Base-by-base conservation (phyloP, 2,113 vertebrate species). In the Terrapene triunguis region DNA sequence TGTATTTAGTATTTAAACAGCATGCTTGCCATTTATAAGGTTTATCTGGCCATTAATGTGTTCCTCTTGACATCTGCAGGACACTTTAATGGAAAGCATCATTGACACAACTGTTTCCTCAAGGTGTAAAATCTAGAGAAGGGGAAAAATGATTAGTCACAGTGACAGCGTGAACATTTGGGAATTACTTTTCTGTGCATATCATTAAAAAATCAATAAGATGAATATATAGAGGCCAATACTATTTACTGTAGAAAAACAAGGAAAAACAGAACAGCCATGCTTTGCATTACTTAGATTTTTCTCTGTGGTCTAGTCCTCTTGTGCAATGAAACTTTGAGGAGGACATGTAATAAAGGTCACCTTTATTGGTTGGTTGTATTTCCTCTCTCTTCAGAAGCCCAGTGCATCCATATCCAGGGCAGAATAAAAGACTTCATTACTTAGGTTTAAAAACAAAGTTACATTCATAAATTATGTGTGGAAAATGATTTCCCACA, bases 111-210 rank as follows among this genome's bases (percentile, higher is more conserved):
- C 95, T 98, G 91, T 98, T 99, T 99, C 96, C 97, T 98, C 92
- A 93, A 98, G 97, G 94, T 98, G 91, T 98, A 97, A 98, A 99
- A 98, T 98, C 97, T 96, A 98, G 95, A 95, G 92, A 97, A 97
- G 94, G 47, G 93, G 95, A 98, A 98, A 98, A 98, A 98, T 98
- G 97, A 99, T 99, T 99, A 99, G 98, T 99, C 98, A 98, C 96
- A 89, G 96, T 98, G 98, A 99, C 98, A 99, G 98, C 97, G 95
- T 93, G 96, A 98, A 98, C 96, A 95, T 97, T 98, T 98, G 98
- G 98, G 98, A 99, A 99, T 99, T 98, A 98, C 98, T 99, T 99
- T 99, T 98, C 97, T 98, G 97, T 99, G 98, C 98, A 99, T 99
- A 98, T 98, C 95, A 98, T 99, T 99, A 98, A 98, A 98, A 97